These are phyloP conservation scores for Pristis pectinata DNA, from an alignment of 2,797 vertebrate species.

Conservation along the genomic window DNA sequence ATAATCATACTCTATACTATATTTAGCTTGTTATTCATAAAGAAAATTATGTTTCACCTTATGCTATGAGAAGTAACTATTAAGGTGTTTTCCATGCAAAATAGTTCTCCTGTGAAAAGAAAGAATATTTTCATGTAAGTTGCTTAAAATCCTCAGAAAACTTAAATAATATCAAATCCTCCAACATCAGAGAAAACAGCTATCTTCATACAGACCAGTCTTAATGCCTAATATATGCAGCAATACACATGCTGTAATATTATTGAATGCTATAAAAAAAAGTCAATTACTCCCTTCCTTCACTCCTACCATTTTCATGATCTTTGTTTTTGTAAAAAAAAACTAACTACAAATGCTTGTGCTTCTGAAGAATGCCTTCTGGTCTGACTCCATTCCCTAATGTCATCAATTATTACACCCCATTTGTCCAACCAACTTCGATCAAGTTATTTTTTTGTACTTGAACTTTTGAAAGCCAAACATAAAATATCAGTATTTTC, in stretches of 20 bases:
- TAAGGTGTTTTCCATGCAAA: conserved; percentile 31
- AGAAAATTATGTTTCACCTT: conserved; percentile 25
- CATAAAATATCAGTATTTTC: not conserved
- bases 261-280: not conserved
- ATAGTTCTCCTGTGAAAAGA: conserved; percentile 23
- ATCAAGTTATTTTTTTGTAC: not conserved
- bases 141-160: conserved; percentile 1
- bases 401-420: not conserved
- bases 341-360: not conserved
- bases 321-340: not conserved
- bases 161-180: not conserved
- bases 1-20: not conserved
- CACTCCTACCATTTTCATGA: not conserved
- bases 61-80: conserved; percentile 35
- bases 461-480: not conserved
- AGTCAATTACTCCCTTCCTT: not conserved
- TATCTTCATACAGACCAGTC: not conserved
- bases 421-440: not conserved
- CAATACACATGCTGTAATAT: not conserved
- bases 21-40: conserved; percentile 8
- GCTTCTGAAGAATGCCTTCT: not conserved
- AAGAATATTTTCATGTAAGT: conserved; percentile 20
- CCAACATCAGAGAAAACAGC: not conserved
- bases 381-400: not conserved
- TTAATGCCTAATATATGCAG: not conserved